Evolutionary conservation across 1,140 invertebrate genomes (phyloP).

Genomic region (Caerostris extrusa): DNA sequence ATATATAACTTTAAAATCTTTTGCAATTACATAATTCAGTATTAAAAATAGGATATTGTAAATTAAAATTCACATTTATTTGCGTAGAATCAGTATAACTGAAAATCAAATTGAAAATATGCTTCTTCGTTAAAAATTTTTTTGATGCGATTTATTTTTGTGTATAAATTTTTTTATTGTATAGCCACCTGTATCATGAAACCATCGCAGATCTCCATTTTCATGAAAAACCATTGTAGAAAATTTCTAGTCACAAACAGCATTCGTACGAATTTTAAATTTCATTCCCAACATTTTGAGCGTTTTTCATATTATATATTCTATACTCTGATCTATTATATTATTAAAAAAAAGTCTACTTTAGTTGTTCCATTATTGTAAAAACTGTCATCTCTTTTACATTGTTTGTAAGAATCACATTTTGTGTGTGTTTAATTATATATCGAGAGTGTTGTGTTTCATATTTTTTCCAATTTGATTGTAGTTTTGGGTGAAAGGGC

Average conservation of each 20-base stretch:
- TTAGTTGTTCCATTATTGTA: neutral
- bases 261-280: conserved; percentile 24
- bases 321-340: neutral
- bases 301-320: neutral
- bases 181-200: neutral
- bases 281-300: neutral
- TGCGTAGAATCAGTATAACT: neutral
- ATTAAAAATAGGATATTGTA: neutral
- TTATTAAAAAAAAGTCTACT: neutral
- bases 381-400: neutral
- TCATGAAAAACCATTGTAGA: neutral
- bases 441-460: neutral
- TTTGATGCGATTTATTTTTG: neutral
- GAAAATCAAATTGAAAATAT: neutral
- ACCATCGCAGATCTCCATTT: conserved; percentile 7
- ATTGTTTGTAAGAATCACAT: neutral
- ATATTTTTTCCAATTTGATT: neutral
- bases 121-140: neutral
- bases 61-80: neutral
- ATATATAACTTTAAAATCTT: neutral
- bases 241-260: conserved; percentile 23
- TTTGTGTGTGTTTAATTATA: neutral
- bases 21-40: neutral
- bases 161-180: neutral
- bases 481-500: neutral